Percentiles rank a stretch among this genome's conserved stretches.
phyloP scores from a whole-genome alignment of 2,888 invertebrate genomes.

The Cosmia pyralina region DNA sequence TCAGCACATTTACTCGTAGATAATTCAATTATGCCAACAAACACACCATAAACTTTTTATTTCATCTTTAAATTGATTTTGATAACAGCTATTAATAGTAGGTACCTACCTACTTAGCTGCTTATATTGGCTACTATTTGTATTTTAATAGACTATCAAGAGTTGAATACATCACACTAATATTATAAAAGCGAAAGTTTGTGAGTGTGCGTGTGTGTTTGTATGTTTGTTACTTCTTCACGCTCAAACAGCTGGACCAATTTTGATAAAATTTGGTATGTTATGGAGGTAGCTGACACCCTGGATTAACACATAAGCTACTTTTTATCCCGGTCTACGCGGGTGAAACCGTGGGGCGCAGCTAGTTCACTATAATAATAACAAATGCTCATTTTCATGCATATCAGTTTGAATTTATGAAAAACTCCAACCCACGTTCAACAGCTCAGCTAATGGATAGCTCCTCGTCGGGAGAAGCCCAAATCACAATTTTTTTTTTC shows the following conservation, averaged over 20 bases:
- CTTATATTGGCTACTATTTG: not conserved
- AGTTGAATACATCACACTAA: too few species aligned
- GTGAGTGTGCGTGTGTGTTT: too few species aligned
- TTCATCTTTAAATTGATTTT: not conserved
- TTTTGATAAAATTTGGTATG: too few species aligned
- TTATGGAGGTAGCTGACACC: too few species aligned
- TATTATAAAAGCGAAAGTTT: too few species aligned
- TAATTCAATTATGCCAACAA: not conserved
- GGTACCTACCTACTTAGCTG: not conserved
- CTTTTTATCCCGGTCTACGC: too few species aligned
- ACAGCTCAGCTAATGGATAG: not conserved
- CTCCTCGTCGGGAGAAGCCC: not conserved
- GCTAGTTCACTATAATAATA: not conserved
- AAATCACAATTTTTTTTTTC: not conserved
- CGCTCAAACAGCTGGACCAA: too few species aligned
- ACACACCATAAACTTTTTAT: not conserved
- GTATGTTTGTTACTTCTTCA: too few species aligned
- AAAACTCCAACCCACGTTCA: not conserved
- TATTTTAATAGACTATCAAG: too few species aligned
- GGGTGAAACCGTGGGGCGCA: too few species aligned
- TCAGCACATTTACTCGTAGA: not conserved
- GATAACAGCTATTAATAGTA: not conserved
- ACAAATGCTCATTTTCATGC: too few species aligned
- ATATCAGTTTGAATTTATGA: not conserved
- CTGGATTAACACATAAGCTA: too few species aligned